These are phyloP conservation scores for Chironomus tepperi DNA, from an alignment of 1,140 invertebrate genomes.

Conservation along the genomic window DNA sequence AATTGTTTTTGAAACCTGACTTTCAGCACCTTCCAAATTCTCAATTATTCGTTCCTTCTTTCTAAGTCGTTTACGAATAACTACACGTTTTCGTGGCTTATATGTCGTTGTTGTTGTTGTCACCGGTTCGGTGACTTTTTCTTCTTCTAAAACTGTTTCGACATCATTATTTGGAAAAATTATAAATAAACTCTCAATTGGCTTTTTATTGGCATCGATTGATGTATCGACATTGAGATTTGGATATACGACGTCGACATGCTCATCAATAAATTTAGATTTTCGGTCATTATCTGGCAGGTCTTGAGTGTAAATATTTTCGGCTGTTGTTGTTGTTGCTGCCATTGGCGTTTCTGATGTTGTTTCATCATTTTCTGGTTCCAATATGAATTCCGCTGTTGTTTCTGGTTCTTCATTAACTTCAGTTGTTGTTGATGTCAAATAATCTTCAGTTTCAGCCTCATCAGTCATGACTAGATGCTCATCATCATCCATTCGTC, in stretches of 20 bases:
- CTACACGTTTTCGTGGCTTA: not conserved
- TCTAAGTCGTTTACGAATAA: not conserved
- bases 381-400: not conserved
- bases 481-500: not conserved
- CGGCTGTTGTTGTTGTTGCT: not conserved
- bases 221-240: not conserved
- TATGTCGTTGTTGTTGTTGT: not conserved
- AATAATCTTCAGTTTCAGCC: not conserved
- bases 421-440: not conserved
- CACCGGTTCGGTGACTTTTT: not conserved
- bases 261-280: constrained; percentile 2
- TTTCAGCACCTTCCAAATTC: not conserved
- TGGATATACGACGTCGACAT: not conserved
- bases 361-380: not conserved
- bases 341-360: not conserved
- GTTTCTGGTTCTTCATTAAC: not conserved
- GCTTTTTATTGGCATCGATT: not conserved
- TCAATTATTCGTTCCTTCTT: not conserved
- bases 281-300: not conserved
- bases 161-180: not conserved
- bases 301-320: not conserved
- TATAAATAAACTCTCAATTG: not conserved
- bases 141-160: not conserved
- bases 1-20: not conserved
- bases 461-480: not conserved